A percentile compares a stretch with the other conserved stretches of the same genome.
These are phyloP conservation scores for Meandrina meandrites DNA, from an alignment of 92 coral and sea anemone species.

Conservation along the genomic window DNA sequence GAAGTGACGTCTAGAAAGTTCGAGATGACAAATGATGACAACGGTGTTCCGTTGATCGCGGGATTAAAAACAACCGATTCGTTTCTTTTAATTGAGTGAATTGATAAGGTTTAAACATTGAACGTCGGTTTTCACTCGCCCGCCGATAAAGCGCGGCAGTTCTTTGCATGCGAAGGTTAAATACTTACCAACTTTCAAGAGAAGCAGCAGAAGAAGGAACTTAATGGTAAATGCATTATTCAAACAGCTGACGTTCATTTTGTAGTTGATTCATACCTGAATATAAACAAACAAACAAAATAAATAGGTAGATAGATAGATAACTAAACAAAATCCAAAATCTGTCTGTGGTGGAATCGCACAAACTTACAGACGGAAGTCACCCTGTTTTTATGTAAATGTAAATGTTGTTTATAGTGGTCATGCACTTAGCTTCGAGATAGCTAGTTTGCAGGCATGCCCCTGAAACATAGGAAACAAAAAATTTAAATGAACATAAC, in stretches of 20 bases:
- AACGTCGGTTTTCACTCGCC: neutral
- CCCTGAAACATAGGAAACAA: no score
- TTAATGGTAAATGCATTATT: neutral
- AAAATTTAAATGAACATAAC: no score
- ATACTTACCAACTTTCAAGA: conserved; percentile 20
- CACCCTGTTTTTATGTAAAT: no score
- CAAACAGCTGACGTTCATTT: conserved; percentile 20
- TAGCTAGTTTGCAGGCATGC: no score
- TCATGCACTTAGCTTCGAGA: no score
- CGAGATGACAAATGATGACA: neutral
- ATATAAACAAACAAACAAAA: conserved; percentile 1
- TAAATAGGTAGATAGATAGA: neutral
- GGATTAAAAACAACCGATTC: no score
- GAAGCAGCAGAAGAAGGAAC: neutral
- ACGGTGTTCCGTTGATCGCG: neutral
- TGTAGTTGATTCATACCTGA: conserved; percentile 35
- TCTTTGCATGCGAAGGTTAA: neutral
- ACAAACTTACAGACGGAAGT: neutral
- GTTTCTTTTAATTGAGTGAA: no score
- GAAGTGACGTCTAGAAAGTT: neutral
- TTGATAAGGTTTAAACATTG: no score
- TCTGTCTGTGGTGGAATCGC: no score
- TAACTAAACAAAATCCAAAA: neutral
- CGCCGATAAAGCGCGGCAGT: neutral
- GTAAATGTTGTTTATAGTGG: no score